Conservation (phyloP, 2,113 vertebrate genomes). For the Melanocharis versteri region DNA sequence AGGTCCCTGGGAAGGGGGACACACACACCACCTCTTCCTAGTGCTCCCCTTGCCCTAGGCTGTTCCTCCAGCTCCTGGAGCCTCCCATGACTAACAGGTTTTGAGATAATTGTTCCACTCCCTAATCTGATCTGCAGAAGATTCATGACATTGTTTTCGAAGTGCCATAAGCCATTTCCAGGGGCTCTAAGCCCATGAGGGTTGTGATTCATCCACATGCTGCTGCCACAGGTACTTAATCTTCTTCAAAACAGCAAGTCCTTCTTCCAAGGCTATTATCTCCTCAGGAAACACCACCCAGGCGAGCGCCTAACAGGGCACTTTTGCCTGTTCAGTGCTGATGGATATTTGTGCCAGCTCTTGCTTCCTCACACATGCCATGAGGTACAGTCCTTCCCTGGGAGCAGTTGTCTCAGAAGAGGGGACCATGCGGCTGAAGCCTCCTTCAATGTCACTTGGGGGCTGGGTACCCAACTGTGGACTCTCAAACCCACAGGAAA, state of each 20-base stretch:
- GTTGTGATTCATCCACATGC: slow-evolving; percentile 40
- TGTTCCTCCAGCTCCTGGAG: slow-evolving; percentile 32
- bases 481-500: neutral
- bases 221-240: slow-evolving; percentile 40
- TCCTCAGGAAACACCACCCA: neutral
- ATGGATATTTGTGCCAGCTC: neutral
- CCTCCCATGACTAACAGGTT: slow-evolving; percentile 68
- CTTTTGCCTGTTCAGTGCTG: neutral
- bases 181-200: slow-evolving; percentile 33
- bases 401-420: neutral
- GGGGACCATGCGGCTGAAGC: neutral
- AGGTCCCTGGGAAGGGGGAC: neutral
- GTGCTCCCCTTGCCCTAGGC: slow-evolving; percentile 36
- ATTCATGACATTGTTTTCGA: slow-evolving; percentile 57
- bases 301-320: neutral
- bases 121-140: slow-evolving; percentile 52
- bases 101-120: slow-evolving; percentile 65
- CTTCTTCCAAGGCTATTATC: slow-evolving; percentile 11
- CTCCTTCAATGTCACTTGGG: neutral
- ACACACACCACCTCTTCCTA: neutral
- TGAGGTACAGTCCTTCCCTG: neutral
- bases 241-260: slow-evolving; percentile 39
- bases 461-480: neutral
- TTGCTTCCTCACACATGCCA: neutral
- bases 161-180: slow-evolving; percentile 48